Base-by-base conservation (phyloP, 2,113 vertebrate species). In the Mormyrus lacerda region DNA sequence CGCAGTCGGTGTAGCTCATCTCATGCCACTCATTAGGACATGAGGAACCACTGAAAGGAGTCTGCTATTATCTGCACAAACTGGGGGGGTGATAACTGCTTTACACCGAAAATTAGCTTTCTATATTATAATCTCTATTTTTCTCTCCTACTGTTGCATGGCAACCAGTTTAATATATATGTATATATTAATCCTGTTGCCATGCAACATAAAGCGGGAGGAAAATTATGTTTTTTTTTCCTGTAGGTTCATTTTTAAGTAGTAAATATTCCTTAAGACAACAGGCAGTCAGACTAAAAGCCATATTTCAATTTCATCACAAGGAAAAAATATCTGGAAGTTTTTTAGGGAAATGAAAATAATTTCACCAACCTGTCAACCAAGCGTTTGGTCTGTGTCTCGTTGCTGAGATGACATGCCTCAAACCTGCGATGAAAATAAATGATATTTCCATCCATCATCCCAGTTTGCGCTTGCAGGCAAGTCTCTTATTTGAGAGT, bases 151-250 rank as follows among this genome's bases (percentile, higher is more conserved):
- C 47, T 19, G 85, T 87, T 87, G 85, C 85, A 53, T 87, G 85
- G 85, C 24, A 87, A 87, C 85, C 85, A 53, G 85, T 87, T 55
- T 87, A 87, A 51, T 87, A 87, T 87, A 87, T 35, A 13, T 39
- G n/a, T 85, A 50, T 27, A 85, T 85, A 50, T 50, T 47, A 50
- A 31, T 51, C 44, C 13, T 21, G 84, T 85, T 85, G 50, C 48
- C 85, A 87, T 10, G 85, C 85, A 87, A 87, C 50, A 53, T 87
- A 87, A 19, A 86, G 13, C 13, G 31, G 47, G n/a, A 51, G 31
- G n/a, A 24, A n/a, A 50, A 48, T 4, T n/a, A n/a, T 85, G 44
- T 13, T 17, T 82, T 42, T n/a, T 79, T 45, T 47, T 47, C 21
- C n/a, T 84, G 19, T 47, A 86, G 15, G 13, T 31, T 15, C 55